Evolutionary conservation across 2,113 vertebrate species (phyloP).

Genomic region (Heterochromis multidens): DNA sequence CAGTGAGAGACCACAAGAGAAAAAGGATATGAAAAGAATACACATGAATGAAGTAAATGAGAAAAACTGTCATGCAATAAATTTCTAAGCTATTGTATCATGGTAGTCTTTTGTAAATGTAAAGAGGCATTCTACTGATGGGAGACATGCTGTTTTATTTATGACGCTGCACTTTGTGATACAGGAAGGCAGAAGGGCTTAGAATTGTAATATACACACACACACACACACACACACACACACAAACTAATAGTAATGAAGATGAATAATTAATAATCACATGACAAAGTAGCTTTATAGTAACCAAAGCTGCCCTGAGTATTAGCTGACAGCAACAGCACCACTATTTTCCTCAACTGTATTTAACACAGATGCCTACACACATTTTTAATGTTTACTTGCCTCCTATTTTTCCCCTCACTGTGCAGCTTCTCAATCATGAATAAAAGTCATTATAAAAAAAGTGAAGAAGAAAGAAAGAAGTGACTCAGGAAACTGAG

Average conservation of each 20-base stretch:
- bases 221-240: background rate
- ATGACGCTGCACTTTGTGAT: background rate
- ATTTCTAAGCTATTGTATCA: background rate
- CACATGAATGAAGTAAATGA: background rate
- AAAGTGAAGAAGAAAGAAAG: background rate
- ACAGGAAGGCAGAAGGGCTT: background rate
- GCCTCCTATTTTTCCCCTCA: background rate
- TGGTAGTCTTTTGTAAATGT: background rate
- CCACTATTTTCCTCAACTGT: background rate
- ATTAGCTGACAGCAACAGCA: background rate
- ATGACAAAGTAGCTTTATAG: conserved; percentile 9
- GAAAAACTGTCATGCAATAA: background rate
- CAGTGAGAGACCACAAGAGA: too few species aligned
- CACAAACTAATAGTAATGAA: background rate
- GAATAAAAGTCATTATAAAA: background rate
- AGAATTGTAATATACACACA: background rate
- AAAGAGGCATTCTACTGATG: background rate
- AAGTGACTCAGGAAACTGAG: background rate
- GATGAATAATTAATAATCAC: conserved; percentile 42
- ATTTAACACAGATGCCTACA: background rate
- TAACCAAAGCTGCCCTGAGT: background rate
- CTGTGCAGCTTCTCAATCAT: background rate
- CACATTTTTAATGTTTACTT: background rate
- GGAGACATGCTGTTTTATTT: conserved; percentile 5
- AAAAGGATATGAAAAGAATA: background rate